Evolutionary conservation across 2,797 vertebrate species (phyloP), one percentile per base, ranked within the genome.

Genomic region (Halcyon badia): DNA sequence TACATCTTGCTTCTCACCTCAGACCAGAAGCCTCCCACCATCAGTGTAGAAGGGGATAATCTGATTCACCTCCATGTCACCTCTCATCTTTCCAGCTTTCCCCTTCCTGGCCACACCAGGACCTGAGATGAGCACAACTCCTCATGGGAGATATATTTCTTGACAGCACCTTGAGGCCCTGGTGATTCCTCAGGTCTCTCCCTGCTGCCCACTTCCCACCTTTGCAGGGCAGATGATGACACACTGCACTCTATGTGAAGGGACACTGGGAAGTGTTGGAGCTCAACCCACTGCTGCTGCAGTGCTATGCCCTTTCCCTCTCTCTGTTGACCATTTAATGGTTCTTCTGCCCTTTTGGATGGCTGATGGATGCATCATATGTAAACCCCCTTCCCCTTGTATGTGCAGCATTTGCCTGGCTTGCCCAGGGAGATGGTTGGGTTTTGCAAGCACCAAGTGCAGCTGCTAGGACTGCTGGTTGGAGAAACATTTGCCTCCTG

Each of bases 401-500:
- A 83, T 26, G 62, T 54, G 54, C 24, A 35, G 33, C 0, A 2
- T 66, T 84, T 92, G 90, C 82, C 81, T 89, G 94, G 81, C 94
- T 92, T 33, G 42, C 83, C 75, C 57, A 93, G 81, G 0, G 9
- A 90, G 70, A 58, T 96, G 72, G 87, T 16, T 94, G 90, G 33
- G 73, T 83, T 97, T 83, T 92, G 80, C 95, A 95, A 96, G 95
- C 90, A 92, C 94, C 97, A 97, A 96, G 91, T 97, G 96, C 96
- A 93, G 81, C 94, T 83, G 85, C 83, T 96, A 97, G 97, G 97
- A 98, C 97, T 54, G 86, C 97, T 98, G 93, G 86, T 90, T 95
- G 95, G 87, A 94, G 89, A 68, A 96, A 97, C 97, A 97, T 98
- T 97, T 94, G 97, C 96, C 86, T 96, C 94, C 94, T 89, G 96